A percentile compares a stretch with the other conserved stretches of the same genome.
phyloP scores from a whole-genome alignment of 2,888 invertebrate species.

The Pyrgus malvae region DNA sequence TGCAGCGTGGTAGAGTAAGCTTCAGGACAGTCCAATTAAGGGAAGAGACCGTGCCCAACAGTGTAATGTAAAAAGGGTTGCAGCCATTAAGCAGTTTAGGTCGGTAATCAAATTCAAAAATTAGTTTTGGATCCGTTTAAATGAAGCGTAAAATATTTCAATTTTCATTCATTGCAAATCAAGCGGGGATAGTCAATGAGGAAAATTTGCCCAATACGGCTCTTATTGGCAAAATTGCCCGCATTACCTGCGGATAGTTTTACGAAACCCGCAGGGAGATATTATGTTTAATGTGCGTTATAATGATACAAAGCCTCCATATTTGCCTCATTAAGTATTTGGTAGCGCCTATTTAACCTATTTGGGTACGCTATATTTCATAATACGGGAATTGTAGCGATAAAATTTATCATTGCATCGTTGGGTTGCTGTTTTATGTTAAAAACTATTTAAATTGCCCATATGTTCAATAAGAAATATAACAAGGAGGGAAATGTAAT shows the following conservation, averaged over 20 bases:
- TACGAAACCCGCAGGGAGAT: constrained; percentile 56
- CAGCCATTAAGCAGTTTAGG: not conserved
- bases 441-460: too few species aligned
- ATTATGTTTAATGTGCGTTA: constrained; percentile 59
- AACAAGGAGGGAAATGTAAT: too few species aligned
- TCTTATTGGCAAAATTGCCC: constrained; percentile 49
- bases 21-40: too few species aligned
- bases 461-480: too few species aligned
- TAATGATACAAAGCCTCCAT: constrained; percentile 64
- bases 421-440: too few species aligned
- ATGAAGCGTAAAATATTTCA: constrained; percentile 66
- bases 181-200: constrained; percentile 62
- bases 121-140: constrained; percentile 50
- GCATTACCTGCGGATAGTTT: constrained; percentile 58
- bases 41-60: too few species aligned
- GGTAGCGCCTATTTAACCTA: constrained; percentile 29
- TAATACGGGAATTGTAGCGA: too few species aligned
- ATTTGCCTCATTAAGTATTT: constrained; percentile 54
- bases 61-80: too few species aligned
- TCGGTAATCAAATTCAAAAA: constrained; percentile 29
- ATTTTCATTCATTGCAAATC: constrained; percentile 66
- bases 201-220: constrained; percentile 49
- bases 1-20: too few species aligned
- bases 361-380: constrained; percentile 3
- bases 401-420: too few species aligned